Evolutionary conservation across 2,113 vertebrate genomes (phyloP).

Genomic region (Tragulus kanchil): DNA sequence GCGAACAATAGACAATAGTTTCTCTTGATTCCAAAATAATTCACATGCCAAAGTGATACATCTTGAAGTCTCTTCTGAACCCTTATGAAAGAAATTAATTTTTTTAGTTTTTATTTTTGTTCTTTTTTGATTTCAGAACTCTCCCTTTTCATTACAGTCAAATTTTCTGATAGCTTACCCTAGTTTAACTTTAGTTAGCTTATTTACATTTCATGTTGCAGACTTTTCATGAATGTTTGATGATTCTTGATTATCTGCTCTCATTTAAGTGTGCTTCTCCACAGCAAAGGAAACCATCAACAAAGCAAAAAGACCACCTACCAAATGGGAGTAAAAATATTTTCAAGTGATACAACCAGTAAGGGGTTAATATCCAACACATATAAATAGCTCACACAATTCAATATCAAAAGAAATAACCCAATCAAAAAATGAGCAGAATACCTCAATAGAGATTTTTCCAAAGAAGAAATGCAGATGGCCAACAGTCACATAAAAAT

Average conservation of each 20-base stretch:
- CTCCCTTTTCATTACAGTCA: not conserved
- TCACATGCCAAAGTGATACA: not conserved
- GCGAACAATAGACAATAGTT: not conserved
- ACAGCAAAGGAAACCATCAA: not conserved
- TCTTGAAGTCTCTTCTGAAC: not conserved
- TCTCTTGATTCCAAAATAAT: not conserved
- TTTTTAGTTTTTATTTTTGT: conserved; percentile 1
- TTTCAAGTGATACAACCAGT: not conserved
- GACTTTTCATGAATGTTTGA: not conserved
- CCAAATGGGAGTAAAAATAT: not conserved
- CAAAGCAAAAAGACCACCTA: not conserved
- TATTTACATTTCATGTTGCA: not conserved
- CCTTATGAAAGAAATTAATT: not conserved
- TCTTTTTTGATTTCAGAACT: conserved; percentile 10
- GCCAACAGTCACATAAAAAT: not conserved
- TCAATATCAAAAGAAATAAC: not conserved
- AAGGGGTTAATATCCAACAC: not conserved
- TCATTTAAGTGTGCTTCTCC: not conserved
- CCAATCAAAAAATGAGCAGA: not conserved
- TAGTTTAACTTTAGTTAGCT: not conserved
- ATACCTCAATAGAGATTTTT: not conserved
- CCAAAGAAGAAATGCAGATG: not conserved
- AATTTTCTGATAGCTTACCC: not conserved
- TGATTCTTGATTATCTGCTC: not conserved
- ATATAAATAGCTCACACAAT: not conserved